Base-by-base conservation (phyloP, 1,140 invertebrate species). In the Phortica variegata region DNA sequence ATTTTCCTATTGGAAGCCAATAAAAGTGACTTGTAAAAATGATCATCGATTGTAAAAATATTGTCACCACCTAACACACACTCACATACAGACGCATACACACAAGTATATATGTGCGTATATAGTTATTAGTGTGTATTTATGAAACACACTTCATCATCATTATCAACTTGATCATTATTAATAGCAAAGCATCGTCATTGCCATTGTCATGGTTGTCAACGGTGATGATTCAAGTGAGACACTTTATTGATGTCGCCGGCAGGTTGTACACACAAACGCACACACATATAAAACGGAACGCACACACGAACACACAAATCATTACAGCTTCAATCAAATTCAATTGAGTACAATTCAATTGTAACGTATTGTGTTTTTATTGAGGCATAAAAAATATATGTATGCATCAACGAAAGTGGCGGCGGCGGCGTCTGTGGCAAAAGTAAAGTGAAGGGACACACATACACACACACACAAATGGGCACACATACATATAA, bases 301-400 rank as follows among this genome's bases (percentile, higher is more conserved):
- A 54, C 54, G n/a, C n/a, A n/a, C n/a, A n/a, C n/a, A n/a, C n/a
- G n/a, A n/a, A n/a, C 62, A 53, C 56, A 53, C 63, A 60, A 60
- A 63, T 63, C 63, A 63, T 68, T 68, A 68, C 63, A 68, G 68
- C 63, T 68, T 68, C 63, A 68, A 68, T 68, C 63, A 68, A 68
- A 68, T 68, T 68, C 63, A 68, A 68, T 68, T 68, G 63, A 68
- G 63, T 68, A 68, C 63, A 68, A 68, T 68, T 68, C 63, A 68
- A 68, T 68, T 68, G 63, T 68, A 68, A 68, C 63, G 63, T 68
- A 68, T 68, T 68, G 63, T 68, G 63, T 68, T 68, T 68, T 68
- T 68, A 68, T 68, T 68, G 63, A 68, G 60, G 63, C 63, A 68
- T 68, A 65, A 65, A 68, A 62, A 63, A 61, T n/a, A n/a, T n/a